phyloP scores from a whole-genome alignment of 1,140 invertebrate genomes.

The Capitella teleta region DNA sequence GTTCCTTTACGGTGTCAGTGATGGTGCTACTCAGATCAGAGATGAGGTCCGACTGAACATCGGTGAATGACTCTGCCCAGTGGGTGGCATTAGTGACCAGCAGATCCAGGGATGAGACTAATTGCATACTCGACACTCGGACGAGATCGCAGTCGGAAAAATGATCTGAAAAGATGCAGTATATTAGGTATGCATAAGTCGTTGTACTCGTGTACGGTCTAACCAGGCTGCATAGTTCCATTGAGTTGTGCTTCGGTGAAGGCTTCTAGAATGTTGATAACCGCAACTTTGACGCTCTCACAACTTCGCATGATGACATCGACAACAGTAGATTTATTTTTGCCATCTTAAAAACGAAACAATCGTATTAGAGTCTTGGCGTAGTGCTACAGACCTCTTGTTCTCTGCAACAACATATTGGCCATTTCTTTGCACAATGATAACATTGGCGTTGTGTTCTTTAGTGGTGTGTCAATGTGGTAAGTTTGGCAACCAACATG shows the following conservation, averaged over 20 bases:
- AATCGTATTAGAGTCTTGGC: no score
- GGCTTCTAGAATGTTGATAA: constrained; percentile 7
- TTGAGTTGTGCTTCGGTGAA: constrained; percentile 1
- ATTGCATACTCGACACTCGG: constrained; percentile 13
- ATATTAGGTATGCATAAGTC: neutral
- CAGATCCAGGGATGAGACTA: constrained; percentile 18
- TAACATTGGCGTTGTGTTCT: no score
- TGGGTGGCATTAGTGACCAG: constrained; percentile 19
- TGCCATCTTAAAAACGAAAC: no score
- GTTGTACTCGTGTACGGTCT: neutral
- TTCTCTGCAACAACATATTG: no score
- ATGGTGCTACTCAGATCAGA: constrained; percentile 19
- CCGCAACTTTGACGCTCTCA: constrained; percentile 16
- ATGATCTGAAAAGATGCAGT: constrained; percentile 5
- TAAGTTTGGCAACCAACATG: no score
- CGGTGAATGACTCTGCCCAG: constrained; percentile 20
- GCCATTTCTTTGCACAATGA: no score
- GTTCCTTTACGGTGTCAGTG: constrained; percentile 18
- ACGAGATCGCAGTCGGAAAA: constrained; percentile 2
- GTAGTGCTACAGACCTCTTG: no score
- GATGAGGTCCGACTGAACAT: constrained; percentile 20
- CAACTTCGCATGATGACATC: constrained; percentile 24
- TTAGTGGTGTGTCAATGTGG: no score
- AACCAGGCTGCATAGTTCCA: neutral
- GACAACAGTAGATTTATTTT: no score